Evolutionary conservation across 2,888 invertebrate genomes (phyloP).

Genomic region (Chrysomela aeneicollis): DNA sequence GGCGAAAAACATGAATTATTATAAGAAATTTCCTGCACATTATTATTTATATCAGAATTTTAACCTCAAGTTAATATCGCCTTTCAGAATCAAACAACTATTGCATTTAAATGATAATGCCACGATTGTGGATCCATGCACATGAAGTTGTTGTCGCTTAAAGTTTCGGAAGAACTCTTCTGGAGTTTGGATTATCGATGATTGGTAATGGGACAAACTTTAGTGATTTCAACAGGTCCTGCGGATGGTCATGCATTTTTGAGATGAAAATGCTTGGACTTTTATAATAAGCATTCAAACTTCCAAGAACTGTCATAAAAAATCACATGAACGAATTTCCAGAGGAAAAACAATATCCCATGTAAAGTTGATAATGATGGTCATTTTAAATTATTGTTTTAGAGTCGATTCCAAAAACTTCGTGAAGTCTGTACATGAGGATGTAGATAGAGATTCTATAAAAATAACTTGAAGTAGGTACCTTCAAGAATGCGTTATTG

Average conservation of each 20-base stretch:
- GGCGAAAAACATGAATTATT: too few species aligned
- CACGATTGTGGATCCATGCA: not conserved
- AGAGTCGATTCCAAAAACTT: too few species aligned
- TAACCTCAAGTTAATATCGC: too few species aligned
- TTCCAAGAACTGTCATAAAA: not conserved
- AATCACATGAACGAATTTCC: not conserved
- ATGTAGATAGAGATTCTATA: too few species aligned
- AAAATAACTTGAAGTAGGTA: too few species aligned
- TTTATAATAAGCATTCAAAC: not conserved
- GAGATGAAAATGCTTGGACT: not conserved
- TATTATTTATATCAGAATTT: too few species aligned
- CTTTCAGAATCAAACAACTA: not conserved
- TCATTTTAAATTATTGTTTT: too few species aligned
- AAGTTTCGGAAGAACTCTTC: not conserved
- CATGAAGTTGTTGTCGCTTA: not conserved
- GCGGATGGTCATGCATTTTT: not conserved
- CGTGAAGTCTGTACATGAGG: too few species aligned
- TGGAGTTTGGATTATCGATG: not conserved
- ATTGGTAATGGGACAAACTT: constrained; percentile 4
- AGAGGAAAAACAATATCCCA: not conserved
- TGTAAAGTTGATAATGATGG: not conserved
- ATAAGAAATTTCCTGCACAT: too few species aligned
- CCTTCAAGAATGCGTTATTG: too few species aligned
- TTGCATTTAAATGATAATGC: not conserved
- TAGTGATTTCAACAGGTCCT: not conserved